Conservation (phyloP, 2,888 invertebrate species). For the Anorthoa munda region DNA sequence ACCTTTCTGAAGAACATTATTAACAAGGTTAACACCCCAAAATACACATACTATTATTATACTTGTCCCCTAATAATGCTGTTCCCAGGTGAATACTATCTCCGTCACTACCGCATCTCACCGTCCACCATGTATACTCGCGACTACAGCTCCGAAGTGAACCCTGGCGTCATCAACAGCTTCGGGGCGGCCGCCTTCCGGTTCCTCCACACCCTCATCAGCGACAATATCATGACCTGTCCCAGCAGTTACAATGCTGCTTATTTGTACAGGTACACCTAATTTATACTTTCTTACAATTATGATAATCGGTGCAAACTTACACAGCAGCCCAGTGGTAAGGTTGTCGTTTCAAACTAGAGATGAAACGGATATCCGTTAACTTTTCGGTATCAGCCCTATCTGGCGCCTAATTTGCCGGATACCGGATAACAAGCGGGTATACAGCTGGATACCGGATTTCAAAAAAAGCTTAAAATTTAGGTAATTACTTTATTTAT, state of each 20-base stretch:
- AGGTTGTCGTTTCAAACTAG: too few species aligned
- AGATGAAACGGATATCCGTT: too few species aligned
- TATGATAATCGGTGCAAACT: background rate
- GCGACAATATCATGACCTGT: constrained; percentile 83
- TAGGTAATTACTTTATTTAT: too few species aligned
- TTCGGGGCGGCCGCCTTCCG: constrained; percentile 94
- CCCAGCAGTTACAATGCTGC: constrained; percentile 79
- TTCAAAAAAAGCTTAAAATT: too few species aligned
- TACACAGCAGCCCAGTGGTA: too few species aligned
- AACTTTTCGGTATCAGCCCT: too few species aligned
- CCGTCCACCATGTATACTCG: constrained; percentile 91
- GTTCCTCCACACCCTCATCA: constrained; percentile 93
- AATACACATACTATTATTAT: too few species aligned
- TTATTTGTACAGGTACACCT: constrained; percentile 81
- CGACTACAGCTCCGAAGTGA: constrained; percentile 92
- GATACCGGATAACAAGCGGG: too few species aligned
- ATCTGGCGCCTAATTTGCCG: too few species aligned
- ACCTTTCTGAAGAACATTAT: background rate
- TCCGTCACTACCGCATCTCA: constrained; percentile 91
- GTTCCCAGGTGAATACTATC: constrained; percentile 89
- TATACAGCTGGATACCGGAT: too few species aligned
- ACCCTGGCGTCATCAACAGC: constrained; percentile 92
- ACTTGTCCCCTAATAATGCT: background rate
- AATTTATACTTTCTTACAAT: background rate
- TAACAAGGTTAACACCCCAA: background rate